These are phyloP conservation scores for Stegostoma tigrinum DNA, from an alignment of 2,113 vertebrate genomes.

Conservation along the genomic window DNA sequence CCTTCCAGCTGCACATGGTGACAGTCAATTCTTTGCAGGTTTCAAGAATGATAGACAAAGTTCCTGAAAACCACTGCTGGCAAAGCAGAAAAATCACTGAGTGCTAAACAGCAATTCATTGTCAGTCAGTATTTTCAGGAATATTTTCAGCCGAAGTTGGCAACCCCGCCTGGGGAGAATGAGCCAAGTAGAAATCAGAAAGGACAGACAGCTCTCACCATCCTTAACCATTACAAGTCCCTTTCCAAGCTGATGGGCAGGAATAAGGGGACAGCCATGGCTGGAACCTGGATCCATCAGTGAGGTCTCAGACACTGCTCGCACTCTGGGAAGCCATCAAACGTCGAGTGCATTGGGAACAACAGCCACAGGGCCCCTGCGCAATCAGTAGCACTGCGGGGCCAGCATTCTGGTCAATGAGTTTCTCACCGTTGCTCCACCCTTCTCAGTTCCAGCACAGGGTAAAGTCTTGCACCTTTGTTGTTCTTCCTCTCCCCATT, in stretches of 20 bases:
- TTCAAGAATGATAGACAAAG: too few relatives aligned
- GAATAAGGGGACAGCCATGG: background rate
- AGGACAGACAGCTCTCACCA: background rate
- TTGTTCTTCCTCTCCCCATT: background rate
- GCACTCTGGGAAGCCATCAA: background rate
- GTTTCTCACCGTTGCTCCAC: background rate
- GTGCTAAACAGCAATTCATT: too few relatives aligned
- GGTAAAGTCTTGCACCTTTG: background rate
- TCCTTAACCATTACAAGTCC: background rate
- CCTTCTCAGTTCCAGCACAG: background rate
- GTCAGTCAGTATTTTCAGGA: background rate
- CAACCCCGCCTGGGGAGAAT: background rate
- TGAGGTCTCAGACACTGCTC: background rate
- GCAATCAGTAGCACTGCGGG: background rate
- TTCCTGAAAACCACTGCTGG: too few relatives aligned
- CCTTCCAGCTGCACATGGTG: too few relatives aligned
- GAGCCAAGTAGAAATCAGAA: background rate
- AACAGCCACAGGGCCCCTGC: too few relatives aligned
- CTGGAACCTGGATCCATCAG: background rate
- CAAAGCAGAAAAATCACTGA: too few relatives aligned
- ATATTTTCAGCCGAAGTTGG: background rate
- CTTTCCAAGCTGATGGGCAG: background rate
- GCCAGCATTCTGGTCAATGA: background rate
- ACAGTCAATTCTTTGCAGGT: too few relatives aligned
- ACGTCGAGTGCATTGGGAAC: too few relatives aligned